These are phyloP conservation scores for Saccostrea glomerata DNA, from an alignment of 1,140 invertebrate species.

Conservation along the genomic window DNA sequence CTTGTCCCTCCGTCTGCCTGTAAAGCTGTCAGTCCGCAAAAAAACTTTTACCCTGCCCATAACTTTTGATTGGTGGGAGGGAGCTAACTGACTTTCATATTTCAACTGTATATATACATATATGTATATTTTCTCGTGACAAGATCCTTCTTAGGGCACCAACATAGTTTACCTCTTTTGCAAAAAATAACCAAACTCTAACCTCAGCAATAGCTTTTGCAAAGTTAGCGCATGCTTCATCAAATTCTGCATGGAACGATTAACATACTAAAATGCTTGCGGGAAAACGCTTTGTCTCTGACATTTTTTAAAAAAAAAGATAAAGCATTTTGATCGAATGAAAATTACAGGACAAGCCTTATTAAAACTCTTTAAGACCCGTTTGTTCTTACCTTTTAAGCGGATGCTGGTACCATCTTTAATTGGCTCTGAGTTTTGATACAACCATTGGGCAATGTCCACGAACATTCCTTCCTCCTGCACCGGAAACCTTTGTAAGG, in stretches of 20 bases:
- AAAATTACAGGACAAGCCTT: not conserved
- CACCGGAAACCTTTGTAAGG: not conserved
- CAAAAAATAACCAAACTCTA: no score
- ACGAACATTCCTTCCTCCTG: conserved; percentile 54
- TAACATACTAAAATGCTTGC: not conserved
- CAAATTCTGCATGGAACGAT: conserved; percentile 5
- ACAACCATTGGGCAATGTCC: conserved; percentile 73
- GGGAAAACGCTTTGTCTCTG: not conserved
- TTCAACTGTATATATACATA: no score
- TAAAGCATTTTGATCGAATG: not conserved
- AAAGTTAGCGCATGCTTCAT: conserved; percentile 2
- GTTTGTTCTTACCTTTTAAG: conserved; percentile 53
- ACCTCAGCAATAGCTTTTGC: no score
- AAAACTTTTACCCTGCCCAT: no score
- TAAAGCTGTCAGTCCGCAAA: no score
- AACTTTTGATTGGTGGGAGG: no score
- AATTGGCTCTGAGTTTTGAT: conserved; percentile 40
- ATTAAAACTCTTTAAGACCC: not conserved
- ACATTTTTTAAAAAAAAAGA: not conserved
- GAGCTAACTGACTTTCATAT: no score
- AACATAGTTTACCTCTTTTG: no score
- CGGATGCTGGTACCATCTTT: conserved; percentile 29
- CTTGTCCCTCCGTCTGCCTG: no score
- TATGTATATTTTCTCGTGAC: no score
- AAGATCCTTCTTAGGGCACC: no score